Evolutionary conservation across 2,888 invertebrate species (phyloP), one percentile per base, ranked within the genome.

Genomic region (Tachystola acroxantha): DNA sequence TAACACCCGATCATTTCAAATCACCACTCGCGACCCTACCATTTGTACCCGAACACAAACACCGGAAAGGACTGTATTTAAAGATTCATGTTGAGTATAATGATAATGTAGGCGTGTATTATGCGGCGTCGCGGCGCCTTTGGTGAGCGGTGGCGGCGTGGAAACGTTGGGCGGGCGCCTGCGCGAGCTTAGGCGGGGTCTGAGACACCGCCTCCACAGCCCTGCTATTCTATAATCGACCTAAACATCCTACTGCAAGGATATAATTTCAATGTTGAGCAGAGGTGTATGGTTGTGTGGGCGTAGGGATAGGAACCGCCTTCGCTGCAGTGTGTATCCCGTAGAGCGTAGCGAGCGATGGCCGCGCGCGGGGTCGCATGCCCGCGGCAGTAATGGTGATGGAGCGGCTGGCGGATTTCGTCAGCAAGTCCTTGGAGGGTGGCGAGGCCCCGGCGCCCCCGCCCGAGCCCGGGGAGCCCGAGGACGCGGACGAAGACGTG

Each of bases 341-440:
- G 64, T 71, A 63, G 72, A 73, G 68, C 67, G 78, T 69, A 72
- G 66, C 58, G 70, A 69, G 67, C 57, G 70, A 70, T 62, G 77
- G 66, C 64, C 68, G 79, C 76, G 78, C 75, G 78, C 65, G 73
- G 61, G 57, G 69, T 53, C 72, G 71, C 71, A 76, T 64, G 57
- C 61, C 53, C 57, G 64, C 70, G 71, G 69, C 82, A 84, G 82
- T 85, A 75, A 85, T 86, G 86, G 80, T 85, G 78, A 95, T 96
- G 95, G 95, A 95, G 88, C 94, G 95, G 89, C 90, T 96, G 78
- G 94, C 95, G 67, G 94, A 95, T 89, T 95, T 96, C 88, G 95
- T 96, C 69, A 94, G 94, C 63, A 95, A 95, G 85, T 94, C 95
- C 45, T 93, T 95, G 79, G 93, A 93, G 69, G 90, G 90, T 52